Evolutionary conservation across 2,113 vertebrate species (phyloP).

Genomic region (Procavia capensis): DNA sequence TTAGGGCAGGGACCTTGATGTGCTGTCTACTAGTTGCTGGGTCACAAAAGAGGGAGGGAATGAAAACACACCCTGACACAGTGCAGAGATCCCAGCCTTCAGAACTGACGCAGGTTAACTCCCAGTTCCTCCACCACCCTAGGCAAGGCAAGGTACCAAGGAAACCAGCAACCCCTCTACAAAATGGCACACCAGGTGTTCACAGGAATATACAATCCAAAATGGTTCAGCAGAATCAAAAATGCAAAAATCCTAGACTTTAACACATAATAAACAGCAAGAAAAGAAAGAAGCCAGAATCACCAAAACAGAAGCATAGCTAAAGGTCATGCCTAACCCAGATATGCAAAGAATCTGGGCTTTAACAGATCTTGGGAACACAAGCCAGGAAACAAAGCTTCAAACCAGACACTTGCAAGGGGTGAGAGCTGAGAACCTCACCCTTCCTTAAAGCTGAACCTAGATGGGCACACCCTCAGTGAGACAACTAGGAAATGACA

Average conservation of each 20-base stretch:
- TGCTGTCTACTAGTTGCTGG: neutral
- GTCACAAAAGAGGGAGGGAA: neutral
- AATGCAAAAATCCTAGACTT: neutral
- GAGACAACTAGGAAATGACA: neutral
- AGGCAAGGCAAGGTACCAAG: neutral
- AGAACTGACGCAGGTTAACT: neutral
- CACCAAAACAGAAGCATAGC: neutral
- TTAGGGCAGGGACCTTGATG: neutral
- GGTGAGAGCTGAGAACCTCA: neutral
- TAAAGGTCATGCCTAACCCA: neutral
- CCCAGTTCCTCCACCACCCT: neutral
- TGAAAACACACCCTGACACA: neutral
- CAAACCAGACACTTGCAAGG: neutral
- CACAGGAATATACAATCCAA: neutral
- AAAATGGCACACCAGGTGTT: neutral
- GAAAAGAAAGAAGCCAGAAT: neutral
- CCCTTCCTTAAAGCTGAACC: neutral
- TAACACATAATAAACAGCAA: neutral
- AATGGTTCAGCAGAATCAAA: neutral
- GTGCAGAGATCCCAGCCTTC: neutral
- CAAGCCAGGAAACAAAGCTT: neutral
- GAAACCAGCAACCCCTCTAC: neutral
- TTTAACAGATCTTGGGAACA: neutral
- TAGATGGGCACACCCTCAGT: neutral
- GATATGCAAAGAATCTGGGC: neutral